Conservation (phyloP, 2,888 invertebrate species). For the Homarus gammarus region DNA sequence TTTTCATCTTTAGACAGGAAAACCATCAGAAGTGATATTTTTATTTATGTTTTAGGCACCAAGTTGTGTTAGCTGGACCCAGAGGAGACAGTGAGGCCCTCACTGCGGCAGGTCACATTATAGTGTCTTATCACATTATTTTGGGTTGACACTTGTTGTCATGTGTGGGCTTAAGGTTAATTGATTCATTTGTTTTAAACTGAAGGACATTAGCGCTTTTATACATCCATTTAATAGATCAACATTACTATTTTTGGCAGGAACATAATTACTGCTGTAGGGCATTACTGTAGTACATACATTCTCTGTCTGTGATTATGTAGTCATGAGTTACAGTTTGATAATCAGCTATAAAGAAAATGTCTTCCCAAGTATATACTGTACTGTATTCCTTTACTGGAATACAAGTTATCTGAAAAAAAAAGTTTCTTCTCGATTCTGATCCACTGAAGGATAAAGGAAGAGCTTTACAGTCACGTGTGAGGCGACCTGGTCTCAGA, state of each 20-base stretch:
- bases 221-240: neutral
- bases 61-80: neutral
- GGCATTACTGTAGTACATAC: neutral
- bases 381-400: neutral
- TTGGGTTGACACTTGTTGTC: neutral
- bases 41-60: no score
- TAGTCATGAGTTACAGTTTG: neutral
- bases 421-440: no score
- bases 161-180: neutral
- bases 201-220: neutral
- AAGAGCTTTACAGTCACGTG: no score
- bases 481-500: no score
- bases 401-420: neutral
- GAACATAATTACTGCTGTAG: neutral
- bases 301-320: conserved; percentile 9
- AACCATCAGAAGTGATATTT: no score
- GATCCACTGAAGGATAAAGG: no score
- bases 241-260: neutral
- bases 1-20: no score
- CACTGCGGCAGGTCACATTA: neutral
- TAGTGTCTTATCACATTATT: neutral
- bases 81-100: neutral
- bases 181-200: neutral
- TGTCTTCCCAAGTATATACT: neutral
- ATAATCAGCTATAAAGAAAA: neutral